Conservation (phyloP, 2,888 invertebrate genomes). For the Hirtodrosophila histrioides region DNA sequence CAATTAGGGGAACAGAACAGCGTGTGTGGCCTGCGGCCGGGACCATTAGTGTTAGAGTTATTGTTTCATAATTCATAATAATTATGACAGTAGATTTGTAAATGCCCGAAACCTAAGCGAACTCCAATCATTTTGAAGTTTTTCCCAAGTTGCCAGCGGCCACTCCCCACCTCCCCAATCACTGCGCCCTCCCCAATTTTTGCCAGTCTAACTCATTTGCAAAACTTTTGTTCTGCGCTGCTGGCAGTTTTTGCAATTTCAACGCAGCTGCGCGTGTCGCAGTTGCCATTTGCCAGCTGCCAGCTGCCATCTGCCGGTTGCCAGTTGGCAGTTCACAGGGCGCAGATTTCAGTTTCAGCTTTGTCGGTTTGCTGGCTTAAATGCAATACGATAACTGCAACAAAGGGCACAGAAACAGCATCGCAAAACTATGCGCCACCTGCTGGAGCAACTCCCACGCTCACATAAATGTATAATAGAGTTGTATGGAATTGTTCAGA, state of each 20-base stretch:
- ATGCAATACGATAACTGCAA: constrained; percentile 59
- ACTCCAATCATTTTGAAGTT: constrained; percentile 55
- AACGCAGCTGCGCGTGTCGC: constrained; percentile 45
- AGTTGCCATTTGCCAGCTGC: constrained; percentile 25
- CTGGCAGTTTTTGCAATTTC: constrained; percentile 63
- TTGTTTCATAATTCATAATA: constrained; percentile 72
- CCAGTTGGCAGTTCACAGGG: constrained; percentile 11
- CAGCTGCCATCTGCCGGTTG: constrained; percentile 12
- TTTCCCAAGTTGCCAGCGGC: constrained; percentile 26
- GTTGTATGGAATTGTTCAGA: too few relatives aligned
- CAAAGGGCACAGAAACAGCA: constrained; percentile 16
- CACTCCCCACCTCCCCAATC: too few relatives aligned
- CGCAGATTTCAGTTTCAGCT: constrained; percentile 36
- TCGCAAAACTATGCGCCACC: constrained; percentile 38
- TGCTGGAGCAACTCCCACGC: constrained; percentile 15
- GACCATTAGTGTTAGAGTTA: constrained; percentile 61
- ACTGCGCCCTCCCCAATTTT: constrained; percentile 12
- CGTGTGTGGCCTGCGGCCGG: constrained; percentile 34
- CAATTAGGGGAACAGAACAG: constrained; percentile 56
- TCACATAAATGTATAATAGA: not conserved
- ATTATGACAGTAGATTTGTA: constrained; percentile 69
- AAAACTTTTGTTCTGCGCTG: constrained; percentile 52
- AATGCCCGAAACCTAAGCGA: constrained; percentile 25
- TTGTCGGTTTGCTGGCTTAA: constrained; percentile 37
- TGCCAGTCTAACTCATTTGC: constrained; percentile 46